These are phyloP conservation scores for Cervus canadensis DNA, from an alignment of 2,113 vertebrate species.

Conservation along the genomic window DNA sequence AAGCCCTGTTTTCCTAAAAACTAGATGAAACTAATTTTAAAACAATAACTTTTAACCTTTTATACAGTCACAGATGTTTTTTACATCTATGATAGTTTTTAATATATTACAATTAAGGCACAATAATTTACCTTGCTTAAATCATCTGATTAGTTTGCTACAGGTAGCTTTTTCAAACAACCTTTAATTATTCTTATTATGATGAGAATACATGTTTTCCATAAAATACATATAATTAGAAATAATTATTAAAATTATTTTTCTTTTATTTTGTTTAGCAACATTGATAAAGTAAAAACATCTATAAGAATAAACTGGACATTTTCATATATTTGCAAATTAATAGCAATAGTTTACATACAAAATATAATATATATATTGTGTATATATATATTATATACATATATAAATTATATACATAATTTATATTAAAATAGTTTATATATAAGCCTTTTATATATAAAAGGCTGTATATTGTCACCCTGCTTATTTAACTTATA, in stretches of 20 bases:
- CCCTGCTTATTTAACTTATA: too few relatives aligned
- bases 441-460: too few relatives aligned
- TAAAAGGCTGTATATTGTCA: too few relatives aligned
- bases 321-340: not conserved
- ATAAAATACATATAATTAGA: not conserved
- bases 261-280: not conserved
- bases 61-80: not conserved
- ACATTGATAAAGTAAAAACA: not conserved
- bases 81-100: not conserved
- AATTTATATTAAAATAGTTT: too few relatives aligned
- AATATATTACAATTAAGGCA: not conserved
- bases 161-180: not conserved
- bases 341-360: not conserved
- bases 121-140: not conserved
- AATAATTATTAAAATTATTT: not conserved
- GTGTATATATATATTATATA: too few relatives aligned
- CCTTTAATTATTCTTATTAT: not conserved
- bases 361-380: too few relatives aligned
- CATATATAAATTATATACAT: too few relatives aligned
- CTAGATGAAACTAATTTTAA: not conserved
- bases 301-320: not conserved
- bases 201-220: not conserved
- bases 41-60: not conserved
- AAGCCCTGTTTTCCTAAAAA: not conserved
- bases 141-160: not conserved